A percentile compares a stretch with the other conserved stretches of the same genome.
Conservation (phyloP, 2,797 vertebrate genomes). For the Diplodus puntazzo region DNA sequence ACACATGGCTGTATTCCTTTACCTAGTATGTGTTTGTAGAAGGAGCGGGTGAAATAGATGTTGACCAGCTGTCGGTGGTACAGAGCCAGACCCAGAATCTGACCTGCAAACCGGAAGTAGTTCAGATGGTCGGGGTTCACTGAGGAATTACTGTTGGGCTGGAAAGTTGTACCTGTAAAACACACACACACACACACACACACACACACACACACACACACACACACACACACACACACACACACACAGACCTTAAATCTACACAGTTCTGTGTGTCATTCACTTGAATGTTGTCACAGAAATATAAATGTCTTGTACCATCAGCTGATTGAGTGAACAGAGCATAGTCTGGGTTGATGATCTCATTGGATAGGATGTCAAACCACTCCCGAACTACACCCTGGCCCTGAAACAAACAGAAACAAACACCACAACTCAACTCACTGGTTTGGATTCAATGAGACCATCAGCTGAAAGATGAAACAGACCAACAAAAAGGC, state of each 20-base stretch:
- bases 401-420: conserved; percentile 89
- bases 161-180: conserved; percentile 94
- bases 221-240: not conserved
- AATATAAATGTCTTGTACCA: conserved; percentile 80
- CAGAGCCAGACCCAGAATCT: conserved; percentile 95
- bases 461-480: not conserved
- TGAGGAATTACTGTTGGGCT: conserved; percentile 98
- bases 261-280: not conserved
- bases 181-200: not conserved
- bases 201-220: not conserved
- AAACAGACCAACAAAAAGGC: not conserved
- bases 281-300: not conserved
- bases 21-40: conserved; percentile 99
- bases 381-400: conserved; percentile 99
- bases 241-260: not conserved
- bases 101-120: conserved; percentile 97
- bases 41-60: conserved; percentile 99
- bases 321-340: conserved; percentile 99
- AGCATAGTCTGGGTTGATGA: conserved; percentile 98
- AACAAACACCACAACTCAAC: not conserved
- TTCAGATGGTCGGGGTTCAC: conserved; percentile 99
- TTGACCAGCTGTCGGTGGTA: conserved; percentile 98
- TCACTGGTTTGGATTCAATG: not conserved
- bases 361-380: conserved; percentile 98
- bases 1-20: conserved; percentile 12